A percentile compares a stretch with the other conserved stretches of the same genome.
Evolutionary conservation across 2,888 invertebrate genomes (phyloP).

Genomic region (Encarsia formosa): DNA sequence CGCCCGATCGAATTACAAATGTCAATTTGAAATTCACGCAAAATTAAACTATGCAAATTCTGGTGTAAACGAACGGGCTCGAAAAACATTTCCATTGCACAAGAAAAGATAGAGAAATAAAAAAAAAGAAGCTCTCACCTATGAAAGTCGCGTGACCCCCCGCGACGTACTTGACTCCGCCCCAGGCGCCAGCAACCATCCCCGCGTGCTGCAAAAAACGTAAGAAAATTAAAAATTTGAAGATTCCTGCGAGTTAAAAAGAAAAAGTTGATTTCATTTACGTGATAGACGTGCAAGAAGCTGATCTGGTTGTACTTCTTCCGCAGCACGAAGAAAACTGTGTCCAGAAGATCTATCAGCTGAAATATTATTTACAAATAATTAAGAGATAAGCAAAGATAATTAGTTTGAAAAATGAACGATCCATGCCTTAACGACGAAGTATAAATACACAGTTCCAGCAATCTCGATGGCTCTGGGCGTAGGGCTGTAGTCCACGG

Average conservation of each 20-base stretch:
- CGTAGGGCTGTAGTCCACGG: constrained; percentile 63
- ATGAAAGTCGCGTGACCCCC: constrained; percentile 51
- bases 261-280: too few species aligned
- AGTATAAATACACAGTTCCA: constrained; percentile 63
- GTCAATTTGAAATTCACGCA: neutral
- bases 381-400: constrained; percentile 68
- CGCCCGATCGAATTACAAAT: neutral
- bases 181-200: constrained; percentile 69
- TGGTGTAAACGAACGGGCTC: neutral
- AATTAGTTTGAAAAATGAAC: constrained; percentile 59
- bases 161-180: constrained; percentile 58
- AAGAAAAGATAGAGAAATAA: neutral
- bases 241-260: too few species aligned
- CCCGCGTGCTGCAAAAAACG: too few species aligned
- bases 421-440: constrained; percentile 67
- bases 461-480: constrained; percentile 59
- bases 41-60: neutral
- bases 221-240: too few species aligned
- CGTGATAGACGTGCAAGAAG: constrained; percentile 82
- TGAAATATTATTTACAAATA: too few species aligned
- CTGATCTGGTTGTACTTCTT: constrained; percentile 79
- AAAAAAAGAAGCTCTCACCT: constrained; percentile 34
- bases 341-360: constrained; percentile 71
- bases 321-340: constrained; percentile 79
- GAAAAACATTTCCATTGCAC: neutral